Evolutionary conservation across 2,113 vertebrate genomes (phyloP).

Genomic region (Brevimyrus niger): DNA sequence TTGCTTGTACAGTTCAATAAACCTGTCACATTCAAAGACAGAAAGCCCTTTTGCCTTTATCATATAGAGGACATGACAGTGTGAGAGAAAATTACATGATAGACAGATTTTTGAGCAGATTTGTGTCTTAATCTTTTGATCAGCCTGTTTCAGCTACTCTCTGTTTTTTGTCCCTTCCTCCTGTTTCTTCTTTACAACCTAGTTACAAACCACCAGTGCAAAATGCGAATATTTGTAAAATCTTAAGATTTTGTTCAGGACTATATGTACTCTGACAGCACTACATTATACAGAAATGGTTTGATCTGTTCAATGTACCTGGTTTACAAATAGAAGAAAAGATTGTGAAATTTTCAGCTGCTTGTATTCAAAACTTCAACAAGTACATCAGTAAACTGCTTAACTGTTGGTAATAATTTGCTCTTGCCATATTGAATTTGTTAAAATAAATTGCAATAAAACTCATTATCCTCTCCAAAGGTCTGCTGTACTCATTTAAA

Average conservation of each 20-base stretch:
- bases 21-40: neutral
- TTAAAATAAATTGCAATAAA: neutral
- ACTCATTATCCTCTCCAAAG: neutral
- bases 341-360: neutral
- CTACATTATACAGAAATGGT: neutral
- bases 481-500: neutral
- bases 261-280: neutral
- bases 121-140: too few species aligned
- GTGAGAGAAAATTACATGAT: neutral
- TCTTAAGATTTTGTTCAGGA: too few species aligned
- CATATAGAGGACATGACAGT: neutral
- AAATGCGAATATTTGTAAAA: too few species aligned
- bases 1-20: neutral
- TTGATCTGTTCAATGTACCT: neutral
- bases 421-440: neutral
- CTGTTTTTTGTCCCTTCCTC: neutral
- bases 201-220: neutral
- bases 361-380: neutral
- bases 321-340: neutral
- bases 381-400: neutral
- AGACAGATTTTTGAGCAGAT: neutral
- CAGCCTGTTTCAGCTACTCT: neutral
- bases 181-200: neutral
- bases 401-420: neutral
- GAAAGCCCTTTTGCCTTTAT: neutral